phyloP scores from a whole-genome alignment of 2,113 vertebrate species.

The Ornithorhynchus anatinus region DNA sequence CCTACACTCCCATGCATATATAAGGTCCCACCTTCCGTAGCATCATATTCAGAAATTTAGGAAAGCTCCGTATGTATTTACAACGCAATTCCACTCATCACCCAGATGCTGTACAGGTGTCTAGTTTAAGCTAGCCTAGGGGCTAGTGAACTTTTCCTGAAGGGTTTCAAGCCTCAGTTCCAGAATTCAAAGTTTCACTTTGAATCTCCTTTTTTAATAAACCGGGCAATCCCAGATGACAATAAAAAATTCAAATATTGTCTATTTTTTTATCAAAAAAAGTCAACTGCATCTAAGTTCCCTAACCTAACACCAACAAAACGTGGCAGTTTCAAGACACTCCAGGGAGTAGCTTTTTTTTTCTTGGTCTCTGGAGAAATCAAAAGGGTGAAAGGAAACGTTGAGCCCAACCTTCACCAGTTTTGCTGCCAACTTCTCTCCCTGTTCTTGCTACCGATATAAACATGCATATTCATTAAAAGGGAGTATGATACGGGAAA shows the following conservation, averaged over 20 bases:
- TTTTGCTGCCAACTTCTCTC: neutral
- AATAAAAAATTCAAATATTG: neutral
- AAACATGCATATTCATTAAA: neutral
- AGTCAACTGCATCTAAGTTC: too few relatives aligned
- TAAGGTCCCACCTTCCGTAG: too few relatives aligned
- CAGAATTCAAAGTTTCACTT: neutral
- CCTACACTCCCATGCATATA: too few relatives aligned
- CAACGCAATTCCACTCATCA: too few relatives aligned
- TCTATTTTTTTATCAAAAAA: too few relatives aligned
- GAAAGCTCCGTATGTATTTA: too few relatives aligned
- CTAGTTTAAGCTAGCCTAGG: neutral
- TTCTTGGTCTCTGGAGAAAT: neutral
- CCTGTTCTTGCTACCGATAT: neutral
- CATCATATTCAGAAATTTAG: too few relatives aligned
- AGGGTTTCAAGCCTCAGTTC: neutral
- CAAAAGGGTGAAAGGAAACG: neutral
- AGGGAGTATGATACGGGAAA: too few relatives aligned
- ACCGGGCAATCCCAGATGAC: neutral
- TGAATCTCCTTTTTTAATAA: neutral
- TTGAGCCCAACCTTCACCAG: neutral
- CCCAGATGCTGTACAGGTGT: neutral
- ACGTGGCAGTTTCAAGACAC: neutral
- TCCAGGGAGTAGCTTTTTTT: neutral
- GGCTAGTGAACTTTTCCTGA: neutral
- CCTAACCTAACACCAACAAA: neutral